Conservation (phyloP, 2,113 vertebrate genomes). For the Elanus axillaris region DNA sequence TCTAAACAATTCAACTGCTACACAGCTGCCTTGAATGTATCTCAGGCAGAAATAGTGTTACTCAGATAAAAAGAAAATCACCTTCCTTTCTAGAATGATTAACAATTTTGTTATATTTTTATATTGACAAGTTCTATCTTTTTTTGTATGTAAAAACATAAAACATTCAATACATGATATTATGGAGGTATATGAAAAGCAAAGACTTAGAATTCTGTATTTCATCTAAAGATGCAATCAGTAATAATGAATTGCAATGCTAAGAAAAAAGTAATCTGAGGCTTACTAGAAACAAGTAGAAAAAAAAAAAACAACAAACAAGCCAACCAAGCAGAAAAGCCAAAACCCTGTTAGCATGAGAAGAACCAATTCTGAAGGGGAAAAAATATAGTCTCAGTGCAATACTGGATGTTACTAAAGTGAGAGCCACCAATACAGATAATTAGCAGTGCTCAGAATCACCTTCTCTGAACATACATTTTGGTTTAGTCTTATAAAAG, state of each 20-base stretch:
- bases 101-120: background rate
- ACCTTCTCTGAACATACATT: background rate
- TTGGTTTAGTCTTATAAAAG: background rate
- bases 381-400: background rate
- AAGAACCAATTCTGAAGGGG: background rate
- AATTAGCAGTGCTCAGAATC: background rate
- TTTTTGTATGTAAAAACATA: background rate
- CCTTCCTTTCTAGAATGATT: background rate
- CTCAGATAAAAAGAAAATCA: conserved; percentile 22
- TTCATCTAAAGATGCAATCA: background rate
- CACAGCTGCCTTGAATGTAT: background rate
- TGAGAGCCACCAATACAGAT: background rate
- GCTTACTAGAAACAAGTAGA: background rate
- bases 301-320: too few species aligned
- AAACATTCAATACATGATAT: background rate
- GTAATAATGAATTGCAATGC: background rate
- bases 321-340: background rate
- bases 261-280: background rate
- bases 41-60: background rate
- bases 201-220: background rate
- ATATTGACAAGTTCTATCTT: background rate
- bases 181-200: background rate
- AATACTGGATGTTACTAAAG: background rate
- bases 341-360: background rate
- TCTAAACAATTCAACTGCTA: background rate